Conservation (phyloP, 1,140 invertebrate species). For the Lepidurus packardi region DNA sequence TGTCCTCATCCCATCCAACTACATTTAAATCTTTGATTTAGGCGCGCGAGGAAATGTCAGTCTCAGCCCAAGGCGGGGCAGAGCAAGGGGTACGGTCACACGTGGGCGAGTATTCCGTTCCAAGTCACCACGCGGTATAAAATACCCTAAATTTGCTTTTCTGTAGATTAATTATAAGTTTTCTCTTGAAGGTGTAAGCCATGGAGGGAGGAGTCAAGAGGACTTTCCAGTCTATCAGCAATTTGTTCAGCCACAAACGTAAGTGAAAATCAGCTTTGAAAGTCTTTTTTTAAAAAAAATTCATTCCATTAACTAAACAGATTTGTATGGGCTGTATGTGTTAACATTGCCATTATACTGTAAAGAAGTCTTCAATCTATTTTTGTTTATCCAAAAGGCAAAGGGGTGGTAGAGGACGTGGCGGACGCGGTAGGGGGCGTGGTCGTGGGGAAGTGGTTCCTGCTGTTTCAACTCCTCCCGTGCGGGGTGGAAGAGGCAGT, state of each 20-base stretch:
- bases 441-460: conserved; percentile 33
- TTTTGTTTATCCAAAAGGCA: conserved; percentile 31
- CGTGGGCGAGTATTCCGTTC: neutral
- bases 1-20: neutral
- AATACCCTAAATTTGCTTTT: too few relatives aligned
- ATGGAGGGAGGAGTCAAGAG: neutral
- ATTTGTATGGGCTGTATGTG: too few relatives aligned
- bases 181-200: neutral
- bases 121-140: neutral
- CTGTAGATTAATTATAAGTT: neutral
- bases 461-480: conserved; percentile 37
- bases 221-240: neutral
- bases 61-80: neutral
- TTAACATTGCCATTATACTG: neutral
- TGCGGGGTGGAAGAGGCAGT: conserved; percentile 28
- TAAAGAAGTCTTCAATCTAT: neutral
- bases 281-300: too few relatives aligned
- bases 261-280: neutral
- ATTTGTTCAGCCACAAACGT: neutral
- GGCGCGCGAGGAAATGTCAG: neutral
- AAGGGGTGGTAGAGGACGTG: conserved; percentile 38
- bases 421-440: conserved; percentile 38
- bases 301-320: too few relatives aligned
- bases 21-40: neutral
- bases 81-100: neutral